phyloP scores from a whole-genome alignment of 2,113 vertebrate species.

The Carettochelys insculpta region DNA sequence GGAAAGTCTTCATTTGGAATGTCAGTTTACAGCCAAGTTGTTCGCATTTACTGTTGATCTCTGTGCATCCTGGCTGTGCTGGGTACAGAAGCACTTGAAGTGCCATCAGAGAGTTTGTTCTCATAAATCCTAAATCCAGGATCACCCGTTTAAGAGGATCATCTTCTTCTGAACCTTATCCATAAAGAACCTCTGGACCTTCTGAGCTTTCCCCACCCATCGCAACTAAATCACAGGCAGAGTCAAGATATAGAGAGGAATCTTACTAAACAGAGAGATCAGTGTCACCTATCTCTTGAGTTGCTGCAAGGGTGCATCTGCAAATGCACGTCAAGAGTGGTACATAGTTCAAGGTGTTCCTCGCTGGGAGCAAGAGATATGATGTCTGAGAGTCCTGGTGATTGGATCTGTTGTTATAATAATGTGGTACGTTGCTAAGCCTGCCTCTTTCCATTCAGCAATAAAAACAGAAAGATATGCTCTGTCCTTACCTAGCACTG shows the following conservation, averaged over 20 bases:
- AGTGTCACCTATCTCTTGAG: background rate
- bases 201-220: background rate
- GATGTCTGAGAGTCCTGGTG: background rate
- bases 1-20: background rate
- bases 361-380: background rate
- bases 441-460: background rate
- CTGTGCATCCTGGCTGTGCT: background rate
- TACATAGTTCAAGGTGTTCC: background rate
- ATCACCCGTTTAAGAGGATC: background rate
- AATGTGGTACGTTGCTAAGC: background rate
- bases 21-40: background rate
- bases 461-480: background rate
- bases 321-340: background rate
- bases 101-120: background rate
- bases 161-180: background rate
- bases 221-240: background rate
- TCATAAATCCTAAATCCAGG: background rate
- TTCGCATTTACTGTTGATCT: background rate
- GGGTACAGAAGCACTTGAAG: background rate
- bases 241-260: background rate
- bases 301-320: background rate
- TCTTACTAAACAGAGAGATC: background rate
- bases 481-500: background rate
- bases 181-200: background rate
- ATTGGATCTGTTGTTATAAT: background rate